phyloP scores from a whole-genome alignment of 1,140 invertebrate species.

The Drosophila hydei region DNA sequence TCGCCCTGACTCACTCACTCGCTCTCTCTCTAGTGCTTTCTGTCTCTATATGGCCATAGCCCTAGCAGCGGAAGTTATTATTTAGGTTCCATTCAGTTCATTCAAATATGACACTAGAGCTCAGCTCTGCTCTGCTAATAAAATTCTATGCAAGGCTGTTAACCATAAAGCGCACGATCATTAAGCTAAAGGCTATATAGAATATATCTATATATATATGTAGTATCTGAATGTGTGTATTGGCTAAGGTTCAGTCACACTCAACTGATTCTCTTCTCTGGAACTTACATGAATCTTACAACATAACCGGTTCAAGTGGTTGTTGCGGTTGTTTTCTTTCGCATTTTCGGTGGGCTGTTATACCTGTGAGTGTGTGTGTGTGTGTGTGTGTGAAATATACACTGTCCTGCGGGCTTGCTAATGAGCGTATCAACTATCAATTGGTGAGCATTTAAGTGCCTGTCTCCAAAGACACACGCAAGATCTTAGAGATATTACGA shows the following conservation, averaged over 20 bases:
- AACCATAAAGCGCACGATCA: slow-evolving; percentile 36
- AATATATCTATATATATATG: slow-evolving; percentile 22
- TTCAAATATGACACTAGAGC: slow-evolving; percentile 55
- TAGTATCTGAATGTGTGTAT: slow-evolving; percentile 23
- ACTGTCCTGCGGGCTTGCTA: slow-evolving; percentile 61
- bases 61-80: slow-evolving; percentile 70
- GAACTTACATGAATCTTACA: slow-evolving; percentile 76
- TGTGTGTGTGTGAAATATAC: slow-evolving; percentile 54
- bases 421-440: slow-evolving; percentile 27
- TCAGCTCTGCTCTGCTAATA: slow-evolving; percentile 17
- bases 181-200: slow-evolving; percentile 25
- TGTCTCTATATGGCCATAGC: slow-evolving; percentile 39
- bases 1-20: slow-evolving; percentile 10
- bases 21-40: slow-evolving; percentile 1
- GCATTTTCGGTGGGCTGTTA: slow-evolving; percentile 68
- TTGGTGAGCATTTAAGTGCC: slow-evolving; percentile 1
- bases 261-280: slow-evolving; percentile 68
- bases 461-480: slow-evolving; percentile 6
- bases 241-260: slow-evolving; percentile 74
- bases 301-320: slow-evolving; percentile 71
- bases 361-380: slow-evolving; percentile 18
- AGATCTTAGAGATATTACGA: slow-evolving; percentile 17
- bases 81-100: slow-evolving; percentile 60
- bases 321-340: slow-evolving; percentile 52
- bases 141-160: slow-evolving; percentile 29